Evolutionary conservation across 2,888 invertebrate genomes (phyloP).

Genomic region (Nesidiocoris tenuis): DNA sequence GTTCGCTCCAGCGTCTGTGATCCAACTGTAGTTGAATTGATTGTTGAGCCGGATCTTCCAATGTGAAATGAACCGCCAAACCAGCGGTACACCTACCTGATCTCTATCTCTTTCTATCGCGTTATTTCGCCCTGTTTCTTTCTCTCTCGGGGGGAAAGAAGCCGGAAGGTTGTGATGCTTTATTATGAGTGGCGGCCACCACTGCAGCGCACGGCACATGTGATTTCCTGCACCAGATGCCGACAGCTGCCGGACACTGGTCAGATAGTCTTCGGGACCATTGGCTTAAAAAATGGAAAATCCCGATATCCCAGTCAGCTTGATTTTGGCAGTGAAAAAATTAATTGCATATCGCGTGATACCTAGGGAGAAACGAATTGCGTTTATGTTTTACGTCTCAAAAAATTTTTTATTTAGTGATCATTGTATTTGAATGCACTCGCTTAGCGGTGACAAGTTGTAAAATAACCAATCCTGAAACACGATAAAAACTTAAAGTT

Average conservation of each 20-base stretch:
- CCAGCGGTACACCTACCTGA: not conserved
- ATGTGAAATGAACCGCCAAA: not conserved
- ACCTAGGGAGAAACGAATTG: too few species aligned
- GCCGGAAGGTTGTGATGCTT: not conserved
- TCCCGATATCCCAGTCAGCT: too few species aligned
- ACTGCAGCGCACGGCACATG: not conserved
- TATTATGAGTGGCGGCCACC: not conserved
- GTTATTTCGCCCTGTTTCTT: not conserved
- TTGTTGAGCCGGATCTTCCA: not conserved
- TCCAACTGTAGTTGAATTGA: not conserved
- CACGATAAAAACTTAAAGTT: too few species aligned
- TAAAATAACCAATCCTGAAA: too few species aligned
- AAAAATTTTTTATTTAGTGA: too few species aligned
- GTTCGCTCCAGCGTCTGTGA: not conserved
- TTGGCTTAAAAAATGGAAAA: too few species aligned
- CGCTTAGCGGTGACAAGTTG: too few species aligned
- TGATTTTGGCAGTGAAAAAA: too few species aligned
- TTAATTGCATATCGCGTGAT: too few species aligned
- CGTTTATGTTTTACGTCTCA: too few species aligned
- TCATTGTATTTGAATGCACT: too few species aligned
- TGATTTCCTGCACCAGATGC: not conserved
- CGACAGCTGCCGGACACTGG: not conserved
- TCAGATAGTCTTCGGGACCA: not conserved
- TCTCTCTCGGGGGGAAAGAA: not conserved
- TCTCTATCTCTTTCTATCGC: not conserved